phyloP scores from a whole-genome alignment of 2,888 invertebrate genomes.

The Candidula unifasciata region DNA sequence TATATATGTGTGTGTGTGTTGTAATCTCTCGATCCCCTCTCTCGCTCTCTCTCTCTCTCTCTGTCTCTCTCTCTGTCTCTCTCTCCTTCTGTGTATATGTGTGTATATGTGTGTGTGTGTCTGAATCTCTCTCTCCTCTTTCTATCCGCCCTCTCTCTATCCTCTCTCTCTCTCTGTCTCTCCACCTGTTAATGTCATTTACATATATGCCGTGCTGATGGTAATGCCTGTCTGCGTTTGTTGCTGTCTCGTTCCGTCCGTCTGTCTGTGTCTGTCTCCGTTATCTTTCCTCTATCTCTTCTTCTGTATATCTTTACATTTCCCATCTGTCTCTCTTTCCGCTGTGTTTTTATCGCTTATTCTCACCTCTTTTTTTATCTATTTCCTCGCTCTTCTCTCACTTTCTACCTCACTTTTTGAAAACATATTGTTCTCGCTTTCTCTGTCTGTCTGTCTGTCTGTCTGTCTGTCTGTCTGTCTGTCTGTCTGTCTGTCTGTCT shows the following conservation, averaged over 20 bases:
- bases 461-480: neutral
- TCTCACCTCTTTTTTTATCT: no score
- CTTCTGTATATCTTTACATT: neutral
- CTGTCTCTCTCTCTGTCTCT: slow-evolving; percentile 16
- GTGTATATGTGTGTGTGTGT: slow-evolving; percentile 6
- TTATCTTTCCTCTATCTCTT: slow-evolving; percentile 2
- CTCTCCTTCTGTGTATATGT: slow-evolving; percentile 11
- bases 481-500: slow-evolving; percentile 11
- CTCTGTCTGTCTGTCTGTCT: neutral
- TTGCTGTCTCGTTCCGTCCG: neutral
- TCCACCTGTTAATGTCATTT: neutral
- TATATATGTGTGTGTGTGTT: no score
- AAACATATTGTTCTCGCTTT: no score
- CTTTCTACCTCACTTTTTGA: no score
- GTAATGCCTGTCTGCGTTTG: neutral
- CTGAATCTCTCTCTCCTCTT: slow-evolving; percentile 24
- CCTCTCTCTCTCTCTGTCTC: slow-evolving; percentile 1
- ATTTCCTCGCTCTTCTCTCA: no score
- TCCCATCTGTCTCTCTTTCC: neutral
- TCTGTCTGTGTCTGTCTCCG: neutral
- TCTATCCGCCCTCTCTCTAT: slow-evolving; percentile 10
- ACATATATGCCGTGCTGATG: neutral
- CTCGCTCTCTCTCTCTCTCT: slow-evolving; percentile 7
- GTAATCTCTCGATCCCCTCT: no score
- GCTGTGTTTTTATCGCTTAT: no score